Percentiles rank a stretch among this genome's conserved stretches.
These are phyloP conservation scores for Potamilus streckersoni DNA, from an alignment of 1,140 invertebrate species.

Conservation along the genomic window DNA sequence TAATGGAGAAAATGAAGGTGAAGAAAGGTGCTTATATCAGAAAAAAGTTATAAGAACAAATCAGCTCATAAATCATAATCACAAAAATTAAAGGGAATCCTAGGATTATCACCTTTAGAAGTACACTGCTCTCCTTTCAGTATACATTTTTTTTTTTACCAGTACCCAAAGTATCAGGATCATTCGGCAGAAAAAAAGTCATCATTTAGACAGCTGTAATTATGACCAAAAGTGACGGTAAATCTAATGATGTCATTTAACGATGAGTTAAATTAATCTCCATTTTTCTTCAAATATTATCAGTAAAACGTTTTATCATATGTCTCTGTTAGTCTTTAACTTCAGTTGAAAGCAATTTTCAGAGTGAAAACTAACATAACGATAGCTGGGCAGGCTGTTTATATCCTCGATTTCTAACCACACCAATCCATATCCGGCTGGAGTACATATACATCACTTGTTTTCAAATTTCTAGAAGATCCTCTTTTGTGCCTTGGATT, in stretches of 20 bases:
- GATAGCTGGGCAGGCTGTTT: constrained; percentile 38
- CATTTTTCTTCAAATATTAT: constrained; percentile 1
- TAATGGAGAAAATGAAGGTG: constrained; percentile 24
- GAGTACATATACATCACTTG: constrained; percentile 44
- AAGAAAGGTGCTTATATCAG: constrained; percentile 10
- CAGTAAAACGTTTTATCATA: background rate
- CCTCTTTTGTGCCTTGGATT: constrained; percentile 34
- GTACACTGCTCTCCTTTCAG: constrained; percentile 12
- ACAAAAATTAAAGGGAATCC: constrained; percentile 17
- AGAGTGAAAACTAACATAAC: constrained; percentile 13
- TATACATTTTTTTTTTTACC: constrained; percentile 7
- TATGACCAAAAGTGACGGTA: constrained; percentile 16
- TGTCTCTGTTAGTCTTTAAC: constrained; percentile 14
- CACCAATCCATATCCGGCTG: constrained; percentile 41
- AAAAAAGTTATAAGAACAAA: constrained; percentile 30
- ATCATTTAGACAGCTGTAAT: constrained; percentile 21
- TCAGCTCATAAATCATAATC: constrained; percentile 20
- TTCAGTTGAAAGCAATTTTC: constrained; percentile 12
- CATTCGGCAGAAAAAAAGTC: background rate
- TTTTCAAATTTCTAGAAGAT: constrained; percentile 37
- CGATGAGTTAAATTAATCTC: too few relatives aligned
- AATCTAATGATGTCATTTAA: background rate
- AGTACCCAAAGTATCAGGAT: background rate
- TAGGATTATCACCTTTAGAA: constrained; percentile 20
- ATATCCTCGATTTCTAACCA: constrained; percentile 30